These are phyloP conservation scores for Globodera ellingtonae DNA, from an alignment of 1,140 invertebrate genomes.

Conservation along the genomic window DNA sequence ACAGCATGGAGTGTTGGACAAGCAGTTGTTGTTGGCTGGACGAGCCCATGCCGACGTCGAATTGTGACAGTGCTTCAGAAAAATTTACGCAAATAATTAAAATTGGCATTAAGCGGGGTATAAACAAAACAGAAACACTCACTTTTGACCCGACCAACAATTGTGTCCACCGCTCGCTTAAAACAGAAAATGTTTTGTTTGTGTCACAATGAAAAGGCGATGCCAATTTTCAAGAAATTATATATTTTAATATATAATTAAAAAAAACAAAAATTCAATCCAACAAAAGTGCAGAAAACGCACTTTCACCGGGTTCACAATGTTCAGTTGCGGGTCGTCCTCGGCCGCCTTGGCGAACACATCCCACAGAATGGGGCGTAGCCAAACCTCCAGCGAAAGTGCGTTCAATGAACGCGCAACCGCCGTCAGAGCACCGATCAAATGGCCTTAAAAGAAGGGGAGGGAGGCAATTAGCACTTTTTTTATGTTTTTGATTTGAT, in stretches of 20 bases:
- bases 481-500: neutral
- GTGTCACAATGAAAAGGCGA: neutral
- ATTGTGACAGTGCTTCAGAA: conserved; percentile 34
- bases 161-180: conserved; percentile 24
- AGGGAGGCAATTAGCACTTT: neutral
- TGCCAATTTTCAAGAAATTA: neutral
- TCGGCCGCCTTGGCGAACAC: conserved; percentile 37
- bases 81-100: conserved; percentile 10
- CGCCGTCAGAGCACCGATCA: conserved; percentile 37
- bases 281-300: neutral
- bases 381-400: conserved; percentile 27
- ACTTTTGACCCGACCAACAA: conserved; percentile 21
- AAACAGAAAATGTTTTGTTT: neutral
- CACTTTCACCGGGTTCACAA: conserved; percentile 13
- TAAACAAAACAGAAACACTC: neutral
- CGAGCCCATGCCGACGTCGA: conserved; percentile 21
- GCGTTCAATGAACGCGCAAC: conserved; percentile 31
- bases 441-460: conserved; percentile 28
- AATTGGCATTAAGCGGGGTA: neutral
- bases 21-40: conserved; percentile 11
- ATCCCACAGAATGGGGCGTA: conserved; percentile 43
- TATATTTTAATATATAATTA: neutral
- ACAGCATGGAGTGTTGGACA: conserved; percentile 20
- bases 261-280: neutral
- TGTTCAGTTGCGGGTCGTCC: conserved; percentile 33